phyloP scores from a whole-genome alignment of 2,797 vertebrate species.

The Clarias platycephalus region DNA sequence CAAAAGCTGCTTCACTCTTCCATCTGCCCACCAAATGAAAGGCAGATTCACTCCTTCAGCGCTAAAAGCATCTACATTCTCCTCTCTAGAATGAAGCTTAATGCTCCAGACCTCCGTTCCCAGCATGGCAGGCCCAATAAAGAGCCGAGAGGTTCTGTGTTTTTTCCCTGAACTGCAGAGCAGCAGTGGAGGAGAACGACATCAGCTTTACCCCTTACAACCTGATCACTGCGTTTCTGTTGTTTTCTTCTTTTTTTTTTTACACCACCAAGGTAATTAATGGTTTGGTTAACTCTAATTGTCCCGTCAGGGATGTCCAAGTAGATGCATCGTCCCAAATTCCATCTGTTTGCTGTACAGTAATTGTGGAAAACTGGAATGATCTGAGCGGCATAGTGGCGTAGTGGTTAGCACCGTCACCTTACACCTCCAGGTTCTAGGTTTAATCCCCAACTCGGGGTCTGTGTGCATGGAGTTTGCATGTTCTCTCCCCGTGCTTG shows the following conservation, averaged over 20 bases:
- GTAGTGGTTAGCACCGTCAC: too few species aligned
- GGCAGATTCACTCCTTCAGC: conserved; percentile 34
- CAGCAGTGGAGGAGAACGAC: not conserved
- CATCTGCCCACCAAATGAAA: conserved; percentile 35
- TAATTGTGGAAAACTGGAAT: not conserved
- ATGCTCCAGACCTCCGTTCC: not conserved
- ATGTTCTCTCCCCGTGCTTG: too few species aligned
- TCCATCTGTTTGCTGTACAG: not conserved
- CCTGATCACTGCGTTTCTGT: not conserved
- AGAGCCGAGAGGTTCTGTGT: not conserved
- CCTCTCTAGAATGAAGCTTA: conserved; percentile 10
- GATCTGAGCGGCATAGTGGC: too few species aligned
- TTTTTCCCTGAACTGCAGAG: too few species aligned
- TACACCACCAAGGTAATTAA: not conserved
- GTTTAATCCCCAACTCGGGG: too few species aligned
- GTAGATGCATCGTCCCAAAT: not conserved
- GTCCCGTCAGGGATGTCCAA: not conserved
- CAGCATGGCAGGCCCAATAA: conserved; percentile 2
- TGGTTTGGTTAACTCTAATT: not conserved
- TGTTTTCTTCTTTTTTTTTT: not conserved
- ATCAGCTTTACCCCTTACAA: not conserved
- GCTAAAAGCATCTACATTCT: conserved; percentile 34
- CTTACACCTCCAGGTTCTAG: too few species aligned
- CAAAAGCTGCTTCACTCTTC: conserved; percentile 28
- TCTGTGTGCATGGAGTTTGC: too few species aligned